Evolutionary conservation across 1,140 invertebrate genomes (phyloP), one percentile per base, ranked within the genome.

Genomic region (Leptinotarsa texana): DNA sequence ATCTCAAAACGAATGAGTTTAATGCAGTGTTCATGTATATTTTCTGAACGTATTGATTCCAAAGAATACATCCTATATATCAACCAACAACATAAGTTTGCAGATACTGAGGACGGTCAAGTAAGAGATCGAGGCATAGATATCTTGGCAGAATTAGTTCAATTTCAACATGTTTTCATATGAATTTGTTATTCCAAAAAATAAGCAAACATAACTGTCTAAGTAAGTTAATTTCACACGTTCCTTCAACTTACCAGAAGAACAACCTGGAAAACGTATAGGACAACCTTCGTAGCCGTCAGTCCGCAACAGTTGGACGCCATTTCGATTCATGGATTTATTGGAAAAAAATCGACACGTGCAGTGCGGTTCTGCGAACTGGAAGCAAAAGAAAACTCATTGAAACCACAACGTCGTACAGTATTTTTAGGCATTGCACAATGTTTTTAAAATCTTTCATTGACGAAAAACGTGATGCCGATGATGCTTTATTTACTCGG

Each of bases 181-280:
- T 66, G 5, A n/a, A 18, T 42, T 42, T 42, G 33, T 42, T 42
- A 11, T 42, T 21, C 17, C 24, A 18, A 21, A 4, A 22, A 63
- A 63, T 17, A 4, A 63, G 24, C 63, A 62, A 62, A 18, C 17
- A 4, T 24, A 24, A 21, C 63, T 18, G 13, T 63, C 18, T 13
- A 17, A 4, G 18, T 24, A 42, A 42, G 33, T 68, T 33, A 13
- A 33, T 33, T 8, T 11, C 33, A 42, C 33, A 42, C 33, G 6
- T 42, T 42, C 8, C 33, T 11, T 42, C 33, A 42, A 78, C 77
- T 78, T 22, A 78, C 77, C 74, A 78, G 57, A 72, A 79, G 76
- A 17, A 79, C 74, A 72, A 77, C 73, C 72, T 79, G 78, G 70
- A 77, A 79, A 22, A 76, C 69, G 57, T 79, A 79, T 2, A 79